A percentile compares a stretch with the other conserved stretches of the same genome.
phyloP scores from a whole-genome alignment of 2,113 vertebrate species.

The Phrynocephalus versicolor region DNA sequence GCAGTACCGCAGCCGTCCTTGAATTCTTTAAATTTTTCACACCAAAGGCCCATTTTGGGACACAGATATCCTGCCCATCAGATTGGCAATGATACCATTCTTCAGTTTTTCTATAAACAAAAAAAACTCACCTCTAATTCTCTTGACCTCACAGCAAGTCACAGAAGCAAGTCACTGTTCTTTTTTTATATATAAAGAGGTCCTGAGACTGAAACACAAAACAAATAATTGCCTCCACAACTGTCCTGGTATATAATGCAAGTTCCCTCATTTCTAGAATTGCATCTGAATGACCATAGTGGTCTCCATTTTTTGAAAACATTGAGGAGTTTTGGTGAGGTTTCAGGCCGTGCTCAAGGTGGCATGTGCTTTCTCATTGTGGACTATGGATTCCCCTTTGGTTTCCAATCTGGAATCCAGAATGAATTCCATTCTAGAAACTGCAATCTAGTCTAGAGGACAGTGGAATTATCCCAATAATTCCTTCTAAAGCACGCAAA shows the following conservation, averaged over 20 bases:
- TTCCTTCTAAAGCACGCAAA: background rate
- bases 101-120: background rate
- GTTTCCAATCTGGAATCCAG: background rate
- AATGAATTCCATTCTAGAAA: background rate
- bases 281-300: background rate
- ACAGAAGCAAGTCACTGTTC: background rate
- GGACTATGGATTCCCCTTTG: background rate
- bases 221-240: background rate
- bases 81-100: background rate
- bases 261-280: background rate
- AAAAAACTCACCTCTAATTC: background rate
- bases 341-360: background rate
- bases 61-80: background rate
- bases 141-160: background rate
- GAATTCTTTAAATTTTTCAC: fast-evolving
- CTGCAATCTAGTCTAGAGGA: background rate
- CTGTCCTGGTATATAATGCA: background rate
- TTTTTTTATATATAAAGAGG: background rate
- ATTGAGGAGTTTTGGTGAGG: background rate
- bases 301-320: background rate
- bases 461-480: background rate
- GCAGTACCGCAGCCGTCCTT: fast-evolving
- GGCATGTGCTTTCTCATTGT: background rate
- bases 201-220: background rate
- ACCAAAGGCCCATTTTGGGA: background rate